A percentile compares a stretch with the other conserved stretches of the same genome.
These are phyloP conservation scores for Mastomys natalensis DNA, from an alignment of 2,113 vertebrate species.

Conservation along the genomic window DNA sequence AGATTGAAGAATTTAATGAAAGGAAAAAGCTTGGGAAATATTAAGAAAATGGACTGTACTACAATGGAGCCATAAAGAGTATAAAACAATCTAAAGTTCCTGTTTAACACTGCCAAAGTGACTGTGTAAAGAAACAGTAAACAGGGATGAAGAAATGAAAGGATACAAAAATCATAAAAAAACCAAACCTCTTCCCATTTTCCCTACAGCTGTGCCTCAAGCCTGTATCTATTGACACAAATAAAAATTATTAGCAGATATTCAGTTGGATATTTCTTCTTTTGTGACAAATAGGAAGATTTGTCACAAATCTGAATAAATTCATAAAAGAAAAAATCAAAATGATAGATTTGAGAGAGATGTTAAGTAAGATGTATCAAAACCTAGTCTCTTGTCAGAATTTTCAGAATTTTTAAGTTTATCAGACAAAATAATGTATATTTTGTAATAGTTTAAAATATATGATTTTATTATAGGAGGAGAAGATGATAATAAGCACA, in stretches of 20 bases:
- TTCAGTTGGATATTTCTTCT: constrained; percentile 13
- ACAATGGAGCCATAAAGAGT: neutral
- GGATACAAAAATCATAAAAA: constrained; percentile 21
- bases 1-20: constrained; percentile 25
- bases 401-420: neutral
- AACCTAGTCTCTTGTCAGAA: neutral
- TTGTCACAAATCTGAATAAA: neutral
- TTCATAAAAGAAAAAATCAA: neutral
- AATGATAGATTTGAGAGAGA: neutral
- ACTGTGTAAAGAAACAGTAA: constrained; percentile 44
- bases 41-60: neutral
- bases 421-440: neutral
- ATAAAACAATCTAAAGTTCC: constrained; percentile 21
- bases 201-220: neutral
- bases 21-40: constrained; percentile 4
- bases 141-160: neutral
- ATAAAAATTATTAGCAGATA: neutral
- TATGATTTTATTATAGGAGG: neutral
- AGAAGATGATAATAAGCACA: neutral
- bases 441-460: neutral
- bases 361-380: neutral
- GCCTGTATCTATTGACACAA: neutral
- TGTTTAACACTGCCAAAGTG: neutral
- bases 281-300: neutral
- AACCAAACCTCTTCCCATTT: neutral